These are phyloP conservation scores for Dipodomys spectabilis DNA, from an alignment of 2,113 vertebrate species.

Conservation along the genomic window DNA sequence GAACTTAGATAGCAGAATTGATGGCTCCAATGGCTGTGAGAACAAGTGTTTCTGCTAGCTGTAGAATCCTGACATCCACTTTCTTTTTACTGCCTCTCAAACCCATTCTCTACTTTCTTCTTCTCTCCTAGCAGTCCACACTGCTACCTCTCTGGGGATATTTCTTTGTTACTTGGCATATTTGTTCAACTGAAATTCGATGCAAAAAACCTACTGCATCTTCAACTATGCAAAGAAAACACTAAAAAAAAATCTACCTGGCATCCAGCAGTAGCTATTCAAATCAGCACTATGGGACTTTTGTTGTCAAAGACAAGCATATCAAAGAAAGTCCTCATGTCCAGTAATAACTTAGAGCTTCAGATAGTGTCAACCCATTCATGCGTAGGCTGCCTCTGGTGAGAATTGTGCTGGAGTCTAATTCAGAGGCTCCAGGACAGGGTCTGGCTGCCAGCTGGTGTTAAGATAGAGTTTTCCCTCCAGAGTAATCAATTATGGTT, in stretches of 20 bases:
- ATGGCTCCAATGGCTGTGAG: not conserved
- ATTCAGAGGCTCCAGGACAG: slow-evolving; percentile 46
- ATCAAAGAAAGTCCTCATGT: not conserved
- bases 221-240: not conserved
- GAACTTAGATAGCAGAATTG: not conserved
- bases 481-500: slow-evolving; percentile 78
- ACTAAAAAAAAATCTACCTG: not conserved
- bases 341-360: not conserved
- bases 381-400: not conserved
- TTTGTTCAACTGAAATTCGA: not conserved
- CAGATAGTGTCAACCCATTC: not conserved
- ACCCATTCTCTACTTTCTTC: not conserved
- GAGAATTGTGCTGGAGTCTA: slow-evolving; percentile 27
- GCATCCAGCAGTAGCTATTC: not conserved
- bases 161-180: not conserved
- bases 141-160: not conserved
- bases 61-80: not conserved
- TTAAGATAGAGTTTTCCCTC: slow-evolving; percentile 72
- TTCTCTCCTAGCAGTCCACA: not conserved
- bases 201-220: not conserved
- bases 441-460: slow-evolving; percentile 77
- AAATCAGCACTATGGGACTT: not conserved
- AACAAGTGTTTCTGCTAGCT: not conserved
- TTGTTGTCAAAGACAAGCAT: not conserved
- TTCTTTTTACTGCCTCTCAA: not conserved